Evolutionary conservation across 2,113 vertebrate species (phyloP).

Genomic region (Myrmophylax atrothorax): DNA sequence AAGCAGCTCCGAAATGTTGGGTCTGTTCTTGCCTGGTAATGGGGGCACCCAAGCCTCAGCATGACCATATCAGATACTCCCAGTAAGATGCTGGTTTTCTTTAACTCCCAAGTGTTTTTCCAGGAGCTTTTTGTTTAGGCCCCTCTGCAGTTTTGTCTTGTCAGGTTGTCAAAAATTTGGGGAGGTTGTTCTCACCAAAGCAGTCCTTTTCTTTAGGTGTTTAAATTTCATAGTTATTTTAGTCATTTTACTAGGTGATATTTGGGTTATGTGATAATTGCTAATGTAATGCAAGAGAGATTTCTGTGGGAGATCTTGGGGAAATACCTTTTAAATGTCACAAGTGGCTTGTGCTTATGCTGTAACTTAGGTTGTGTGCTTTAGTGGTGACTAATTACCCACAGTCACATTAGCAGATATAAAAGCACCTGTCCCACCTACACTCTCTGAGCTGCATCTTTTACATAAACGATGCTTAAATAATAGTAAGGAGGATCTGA

Average conservation of each 20-base stretch:
- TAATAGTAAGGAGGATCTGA: neutral
- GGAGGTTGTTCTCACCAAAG: neutral
- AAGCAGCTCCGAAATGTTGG: neutral
- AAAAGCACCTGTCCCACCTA: neutral
- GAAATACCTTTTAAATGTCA: neutral
- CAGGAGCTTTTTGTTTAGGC: neutral
- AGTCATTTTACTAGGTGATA: neutral
- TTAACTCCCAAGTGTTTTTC: neutral
- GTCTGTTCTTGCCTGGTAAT: neutral
- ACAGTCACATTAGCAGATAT: neutral
- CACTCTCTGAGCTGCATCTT: neutral
- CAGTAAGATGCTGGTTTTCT: neutral
- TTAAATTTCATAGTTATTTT: neutral
- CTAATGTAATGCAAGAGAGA: neutral
- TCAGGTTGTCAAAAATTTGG: neutral
- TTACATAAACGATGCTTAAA: neutral
- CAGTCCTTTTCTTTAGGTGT: neutral
- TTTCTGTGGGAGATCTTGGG: neutral
- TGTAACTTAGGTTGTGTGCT: neutral
- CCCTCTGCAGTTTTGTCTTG: neutral
- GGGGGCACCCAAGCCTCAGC: neutral
- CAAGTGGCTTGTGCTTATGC: neutral
- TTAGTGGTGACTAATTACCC: slow-evolving; percentile 23
- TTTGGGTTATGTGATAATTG: slow-evolving; percentile 5
- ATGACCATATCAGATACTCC: neutral